A percentile compares a stretch with the other conserved stretches of the same genome.
These are phyloP conservation scores for Meandrina meandrites DNA, from an alignment of 92 coral and sea anemone genomes.

Conservation along the genomic window DNA sequence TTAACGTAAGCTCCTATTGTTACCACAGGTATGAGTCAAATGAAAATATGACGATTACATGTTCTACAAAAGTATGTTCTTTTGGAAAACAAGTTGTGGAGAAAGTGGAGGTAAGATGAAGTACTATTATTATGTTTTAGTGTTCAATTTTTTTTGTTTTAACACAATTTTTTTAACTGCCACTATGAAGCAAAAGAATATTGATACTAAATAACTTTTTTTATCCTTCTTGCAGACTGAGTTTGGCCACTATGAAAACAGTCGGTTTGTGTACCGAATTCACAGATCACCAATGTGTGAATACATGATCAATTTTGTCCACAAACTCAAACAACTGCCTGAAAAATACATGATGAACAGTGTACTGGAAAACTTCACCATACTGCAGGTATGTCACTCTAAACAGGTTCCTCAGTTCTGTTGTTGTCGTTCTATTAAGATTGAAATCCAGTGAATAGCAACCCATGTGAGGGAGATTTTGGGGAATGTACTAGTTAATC, in stretches of 20 bases:
- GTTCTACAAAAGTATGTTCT: constrained; percentile 99
- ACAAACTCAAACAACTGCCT: constrained; percentile 96
- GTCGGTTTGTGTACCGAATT: constrained; percentile 94
- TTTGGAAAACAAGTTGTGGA: constrained; percentile 99
- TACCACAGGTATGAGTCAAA: constrained; percentile 86
- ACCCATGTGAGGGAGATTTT: neutral
- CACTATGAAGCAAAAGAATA: too few relatives aligned
- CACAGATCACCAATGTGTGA: constrained; percentile 99
- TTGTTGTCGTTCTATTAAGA: too few relatives aligned
- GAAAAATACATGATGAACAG: constrained; percentile 99
- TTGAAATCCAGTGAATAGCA: neutral
- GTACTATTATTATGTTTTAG: too few relatives aligned
- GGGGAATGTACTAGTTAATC: too few relatives aligned
- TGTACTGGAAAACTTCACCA: constrained; percentile 97
- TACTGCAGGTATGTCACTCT: constrained; percentile 75
- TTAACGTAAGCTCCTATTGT: neutral
- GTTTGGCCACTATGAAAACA: constrained; percentile 95
- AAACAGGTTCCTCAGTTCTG: neutral
- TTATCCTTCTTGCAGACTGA: constrained; percentile 72
- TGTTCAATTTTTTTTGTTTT: too few relatives aligned
- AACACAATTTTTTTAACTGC: too few relatives aligned
- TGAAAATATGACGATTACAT: constrained; percentile 98
- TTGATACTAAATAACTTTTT: neutral
- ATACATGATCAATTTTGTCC: constrained; percentile 97
- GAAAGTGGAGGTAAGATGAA: constrained; percentile 87